Evolutionary conservation across 2,113 vertebrate species (phyloP).

Genomic region (Neotoma lepida): DNA sequence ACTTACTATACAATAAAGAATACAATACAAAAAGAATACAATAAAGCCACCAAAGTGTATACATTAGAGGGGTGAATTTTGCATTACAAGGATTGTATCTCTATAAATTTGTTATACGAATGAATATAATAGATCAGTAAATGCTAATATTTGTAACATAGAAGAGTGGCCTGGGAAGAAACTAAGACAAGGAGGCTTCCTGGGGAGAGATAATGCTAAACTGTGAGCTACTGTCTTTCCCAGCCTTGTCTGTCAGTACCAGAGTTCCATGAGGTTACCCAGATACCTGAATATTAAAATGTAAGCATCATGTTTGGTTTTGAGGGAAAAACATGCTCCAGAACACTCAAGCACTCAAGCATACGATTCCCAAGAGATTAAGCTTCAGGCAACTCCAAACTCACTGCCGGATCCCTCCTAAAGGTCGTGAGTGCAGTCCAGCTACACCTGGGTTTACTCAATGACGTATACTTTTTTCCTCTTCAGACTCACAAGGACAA

Average conservation of each 20-base stretch:
- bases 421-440: slow-evolving; percentile 37
- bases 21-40: neutral
- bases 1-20: neutral
- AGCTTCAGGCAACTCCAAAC: slow-evolving; percentile 52
- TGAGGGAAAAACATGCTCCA: slow-evolving; percentile 68
- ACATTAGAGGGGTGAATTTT: neutral
- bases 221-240: neutral
- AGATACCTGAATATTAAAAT: slow-evolving; percentile 65
- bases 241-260: neutral
- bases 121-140: neutral
- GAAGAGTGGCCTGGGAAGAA: neutral
- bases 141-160: neutral
- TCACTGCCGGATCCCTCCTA: neutral
- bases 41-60: neutral
- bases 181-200: neutral
- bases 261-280: slow-evolving; percentile 50
- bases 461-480: slow-evolving; percentile 2
- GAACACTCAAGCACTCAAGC: slow-evolving; percentile 51
- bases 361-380: slow-evolving; percentile 49
- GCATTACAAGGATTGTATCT: neutral
- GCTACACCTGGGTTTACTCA: slow-evolving; percentile 20
- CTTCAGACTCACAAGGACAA: slow-evolving; percentile 41
- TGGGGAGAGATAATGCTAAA: neutral
- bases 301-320: slow-evolving; percentile 24
- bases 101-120: neutral